Evolutionary conservation across 1,140 invertebrate species (phyloP), one percentile per base, ranked within the genome.

Genomic region (Phocides pigmalion): DNA sequence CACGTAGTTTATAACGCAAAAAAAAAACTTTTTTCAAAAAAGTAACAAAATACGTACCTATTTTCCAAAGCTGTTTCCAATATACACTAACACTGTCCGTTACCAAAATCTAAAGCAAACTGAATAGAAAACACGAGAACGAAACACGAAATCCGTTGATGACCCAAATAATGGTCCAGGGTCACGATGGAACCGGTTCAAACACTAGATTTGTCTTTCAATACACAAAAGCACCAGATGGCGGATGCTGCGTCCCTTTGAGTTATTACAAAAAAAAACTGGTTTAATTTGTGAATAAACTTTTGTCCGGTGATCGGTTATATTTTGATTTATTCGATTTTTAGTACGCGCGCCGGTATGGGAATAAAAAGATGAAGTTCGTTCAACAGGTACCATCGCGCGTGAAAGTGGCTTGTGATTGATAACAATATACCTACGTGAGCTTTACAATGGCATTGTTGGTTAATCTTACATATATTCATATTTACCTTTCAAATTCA

Each of bases 251-350:
- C 74, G 75, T 72, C 74, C 74, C 71, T 73, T 75, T 72, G 61
- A 54, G 47, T 66, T 54, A 66, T 58, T 58, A 77, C 63, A 68
- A 76, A 76, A 74, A 53, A 80, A 79, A 86, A 84, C 82, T 74
- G 81, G 81, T 89, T 90, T 79, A 74, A 79, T 69, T 79, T 72
- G 62, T 85, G 84, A 87, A 87, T 87, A 79, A 79, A 79, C 81
- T 79, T 87, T 90, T 87, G 87, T 85, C 56, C 70, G 51, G 63
- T 76, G 80, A 89, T 90, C 84, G 83, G 84, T 84, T 89, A 89
- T 87, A 72, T 78, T 89, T 87, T 90, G 86, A 90, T 90, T 90
- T 90, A 90, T 90, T 84, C 79, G 82, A 89, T 89, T 90, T 90
- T 90, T 90, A 88, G 81, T 83, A 70, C 76, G 69, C 70, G 78